Conservation (phyloP, 1,140 invertebrate genomes). For the Drosophila kurseongensis region DNA sequence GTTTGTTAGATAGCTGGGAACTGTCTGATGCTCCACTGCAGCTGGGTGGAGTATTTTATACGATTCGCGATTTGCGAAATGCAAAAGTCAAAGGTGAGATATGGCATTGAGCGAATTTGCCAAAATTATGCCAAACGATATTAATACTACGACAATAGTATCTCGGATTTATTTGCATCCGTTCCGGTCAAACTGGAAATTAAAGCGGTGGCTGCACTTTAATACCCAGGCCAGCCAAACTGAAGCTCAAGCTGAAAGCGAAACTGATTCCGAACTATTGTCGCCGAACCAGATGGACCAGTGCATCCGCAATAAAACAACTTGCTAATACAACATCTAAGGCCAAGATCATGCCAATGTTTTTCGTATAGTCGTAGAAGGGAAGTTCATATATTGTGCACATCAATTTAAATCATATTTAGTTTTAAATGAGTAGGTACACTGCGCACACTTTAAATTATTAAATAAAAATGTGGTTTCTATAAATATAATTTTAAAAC, state of each 20-base stretch:
- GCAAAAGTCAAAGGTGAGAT: conserved; percentile 50
- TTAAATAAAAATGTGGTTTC: no score
- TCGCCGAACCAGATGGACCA: conserved; percentile 23
- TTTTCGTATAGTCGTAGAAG: conserved; percentile 3
- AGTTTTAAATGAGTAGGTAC: conserved; percentile 8
- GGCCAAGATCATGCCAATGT: conserved; percentile 17
- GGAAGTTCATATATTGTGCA: not conserved
- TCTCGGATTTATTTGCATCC: conserved; percentile 32
- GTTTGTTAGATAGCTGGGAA: conserved; percentile 35
- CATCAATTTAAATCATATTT: conserved; percentile 13
- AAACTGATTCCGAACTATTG: conserved; percentile 17
- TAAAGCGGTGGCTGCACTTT: conserved; percentile 15
- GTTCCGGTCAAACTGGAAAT: conserved; percentile 52
- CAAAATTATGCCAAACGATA: conserved; percentile 13
- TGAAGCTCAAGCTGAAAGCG: not conserved
- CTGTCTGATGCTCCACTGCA: conserved; percentile 49
- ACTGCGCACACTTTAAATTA: not conserved
- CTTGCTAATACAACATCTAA: conserved; percentile 1
- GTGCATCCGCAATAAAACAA: conserved; percentile 31
- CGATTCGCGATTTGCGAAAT: conserved; percentile 6
- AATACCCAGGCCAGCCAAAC: not conserved
- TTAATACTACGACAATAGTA: conserved; percentile 10
- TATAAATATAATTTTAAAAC: no score
- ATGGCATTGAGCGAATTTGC: conserved; percentile 2
- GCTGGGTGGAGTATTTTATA: conserved; percentile 35